Conservation (phyloP, 2,113 vertebrate genomes). For the Pangasianodon gigas region DNA sequence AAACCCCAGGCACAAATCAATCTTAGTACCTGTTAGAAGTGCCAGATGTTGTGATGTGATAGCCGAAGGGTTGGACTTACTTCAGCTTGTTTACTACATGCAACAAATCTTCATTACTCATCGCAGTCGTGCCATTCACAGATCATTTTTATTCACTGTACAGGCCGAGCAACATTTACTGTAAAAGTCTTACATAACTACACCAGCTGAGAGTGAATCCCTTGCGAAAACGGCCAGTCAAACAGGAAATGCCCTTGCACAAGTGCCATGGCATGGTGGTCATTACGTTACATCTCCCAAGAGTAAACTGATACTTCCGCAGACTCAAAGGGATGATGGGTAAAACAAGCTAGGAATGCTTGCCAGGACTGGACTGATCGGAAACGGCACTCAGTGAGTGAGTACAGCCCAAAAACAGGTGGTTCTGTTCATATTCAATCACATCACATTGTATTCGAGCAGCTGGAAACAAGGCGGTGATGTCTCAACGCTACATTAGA, state of each 20-base stretch:
- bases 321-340: neutral
- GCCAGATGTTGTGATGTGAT: conserved; percentile 17
- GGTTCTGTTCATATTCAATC: neutral
- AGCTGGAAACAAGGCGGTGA: neutral
- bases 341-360: neutral
- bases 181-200: neutral
- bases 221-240: neutral
- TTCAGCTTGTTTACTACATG: neutral
- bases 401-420: neutral
- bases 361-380: neutral
- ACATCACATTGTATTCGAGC: neutral
- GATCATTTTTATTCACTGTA: neutral
- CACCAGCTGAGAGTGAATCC: neutral
- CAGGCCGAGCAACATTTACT: neutral
- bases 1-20: neutral
- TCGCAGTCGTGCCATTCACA: neutral
- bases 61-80: neutral
- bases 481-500: neutral
- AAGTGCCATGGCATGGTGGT: neutral
- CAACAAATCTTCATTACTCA: neutral
- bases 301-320: neutral
- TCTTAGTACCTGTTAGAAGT: neutral
- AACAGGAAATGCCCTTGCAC: conserved; percentile 27
- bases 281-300: neutral
- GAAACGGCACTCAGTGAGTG: neutral